These are phyloP conservation scores for Andrena praecox DNA, from an alignment of 2,888 invertebrate genomes.

Conservation along the genomic window DNA sequence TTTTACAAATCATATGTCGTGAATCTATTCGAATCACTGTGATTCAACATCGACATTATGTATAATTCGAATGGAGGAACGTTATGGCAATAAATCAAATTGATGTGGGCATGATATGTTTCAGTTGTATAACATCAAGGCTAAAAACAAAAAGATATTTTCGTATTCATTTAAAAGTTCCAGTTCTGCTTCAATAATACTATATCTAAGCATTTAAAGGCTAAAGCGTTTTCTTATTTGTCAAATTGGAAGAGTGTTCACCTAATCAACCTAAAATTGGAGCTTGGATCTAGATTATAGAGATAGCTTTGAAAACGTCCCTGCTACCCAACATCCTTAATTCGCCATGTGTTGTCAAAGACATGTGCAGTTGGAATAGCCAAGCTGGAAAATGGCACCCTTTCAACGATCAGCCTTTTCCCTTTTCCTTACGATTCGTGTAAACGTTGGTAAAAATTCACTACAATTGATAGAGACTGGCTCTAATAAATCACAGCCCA, in stretches of 20 bases:
- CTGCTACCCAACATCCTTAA: neutral
- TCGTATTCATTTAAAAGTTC: neutral
- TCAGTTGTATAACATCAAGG: slow-evolving; percentile 11
- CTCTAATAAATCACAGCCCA: too few relatives aligned
- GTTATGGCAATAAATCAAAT: neutral
- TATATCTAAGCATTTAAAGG: neutral
- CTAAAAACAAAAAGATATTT: neutral
- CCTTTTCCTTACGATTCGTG: neutral
- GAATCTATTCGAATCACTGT: neutral
- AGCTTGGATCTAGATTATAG: neutral
- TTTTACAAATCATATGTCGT: neutral
- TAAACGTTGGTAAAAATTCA: too few relatives aligned
- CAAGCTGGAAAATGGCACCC: neutral
- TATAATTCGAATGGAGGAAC: neutral
- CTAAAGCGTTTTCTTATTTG: neutral
- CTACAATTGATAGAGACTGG: too few relatives aligned
- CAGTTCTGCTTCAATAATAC: neutral
- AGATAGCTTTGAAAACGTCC: neutral
- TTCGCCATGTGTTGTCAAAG: neutral
- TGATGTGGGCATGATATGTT: neutral
- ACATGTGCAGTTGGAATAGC: neutral
- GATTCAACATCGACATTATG: neutral
- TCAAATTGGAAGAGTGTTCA: neutral
- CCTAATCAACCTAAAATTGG: neutral
- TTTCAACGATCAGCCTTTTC: neutral